Base-by-base conservation (phyloP, 2,113 vertebrate species). In the Otus sunia region DNA sequence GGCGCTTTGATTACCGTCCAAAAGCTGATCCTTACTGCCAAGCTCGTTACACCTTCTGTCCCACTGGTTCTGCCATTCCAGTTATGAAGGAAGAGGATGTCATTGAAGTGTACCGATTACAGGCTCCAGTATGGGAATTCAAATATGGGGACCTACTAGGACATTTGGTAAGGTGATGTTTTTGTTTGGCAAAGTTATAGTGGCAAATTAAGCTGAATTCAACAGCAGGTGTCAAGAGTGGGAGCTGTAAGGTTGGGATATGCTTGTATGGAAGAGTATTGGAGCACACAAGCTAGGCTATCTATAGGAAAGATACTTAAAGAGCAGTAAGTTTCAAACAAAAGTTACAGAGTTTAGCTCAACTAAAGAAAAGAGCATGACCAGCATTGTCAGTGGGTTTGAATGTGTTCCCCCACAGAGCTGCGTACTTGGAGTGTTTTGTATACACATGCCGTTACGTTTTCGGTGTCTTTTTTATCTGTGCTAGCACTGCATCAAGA, bases 41-140 rank as follows among this genome's bases (percentile, higher is more conserved):
- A 50, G 99, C 99, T n/a, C 96, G 99, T 27, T 99, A 99, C 62
- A 99, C 99, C 3, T 99, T 99, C 98, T 99, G 99, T 62, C 99
- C 99, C 52, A 98, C 98, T 20, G 99, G 99, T 68, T 98, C 99
- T 86, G 82, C 96, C 6, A 97, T 99, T 27, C 99, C 99, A 2
- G 26, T 96, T 60, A 98, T 99, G 98, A 98, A 96, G n/a, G 97
- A 98, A 81, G 96, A 97, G 2, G 99, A 99, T 47, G 63, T 98
- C 55, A 97, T 99, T 91, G 99, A 99, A 27, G 99, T 99, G 36
- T 99, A 99, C 90, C 97, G 99, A 56, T 96, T 99, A 58, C 99
- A 99, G 96, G 97, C 99, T 29, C 99, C 99, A 15, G 99, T 99
- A 8, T 99, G 99, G 99, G 99, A 99, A 93, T 99, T 99, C 97